Percentiles rank a stretch among this genome's conserved stretches.
Conservation (phyloP, 2,113 vertebrate genomes). For the Macrotus californicus region DNA sequence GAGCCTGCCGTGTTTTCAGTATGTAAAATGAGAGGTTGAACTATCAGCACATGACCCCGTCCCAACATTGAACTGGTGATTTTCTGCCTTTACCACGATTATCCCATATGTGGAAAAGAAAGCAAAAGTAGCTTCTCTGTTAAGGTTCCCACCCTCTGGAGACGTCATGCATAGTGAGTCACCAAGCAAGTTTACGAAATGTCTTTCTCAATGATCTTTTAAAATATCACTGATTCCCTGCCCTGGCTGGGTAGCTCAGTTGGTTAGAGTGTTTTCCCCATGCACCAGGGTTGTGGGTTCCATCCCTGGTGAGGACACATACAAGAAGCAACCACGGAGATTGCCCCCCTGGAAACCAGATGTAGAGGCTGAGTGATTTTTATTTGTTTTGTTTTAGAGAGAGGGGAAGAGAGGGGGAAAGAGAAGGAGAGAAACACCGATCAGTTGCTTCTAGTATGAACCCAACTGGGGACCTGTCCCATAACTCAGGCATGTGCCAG, state of each 20-base stretch:
- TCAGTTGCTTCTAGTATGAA: too few relatives aligned
- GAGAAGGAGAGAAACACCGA: too few relatives aligned
- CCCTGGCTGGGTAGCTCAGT: not conserved
- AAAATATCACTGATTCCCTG: conserved; percentile 30
- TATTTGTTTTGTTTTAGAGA: too few relatives aligned
- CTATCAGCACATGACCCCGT: not conserved
- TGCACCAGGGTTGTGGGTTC: not conserved
- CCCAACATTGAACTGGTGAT: not conserved
- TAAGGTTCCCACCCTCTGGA: not conserved
- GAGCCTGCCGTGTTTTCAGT: not conserved
- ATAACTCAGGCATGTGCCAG: too few relatives aligned
- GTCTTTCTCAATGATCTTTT: conserved; percentile 41
- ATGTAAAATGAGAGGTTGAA: not conserved
- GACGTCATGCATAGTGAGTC: conserved; percentile 1
- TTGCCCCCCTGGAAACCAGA: not conserved
- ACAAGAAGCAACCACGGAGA: not conserved
- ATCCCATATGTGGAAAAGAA: not conserved
- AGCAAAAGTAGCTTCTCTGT: conserved; percentile 10
- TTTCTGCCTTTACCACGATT: not conserved
- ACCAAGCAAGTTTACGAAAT: not conserved
- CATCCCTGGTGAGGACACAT: not conserved
- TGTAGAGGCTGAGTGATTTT: not conserved
- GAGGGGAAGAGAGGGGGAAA: too few relatives aligned
- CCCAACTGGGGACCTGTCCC: too few relatives aligned
- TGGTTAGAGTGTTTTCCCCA: not conserved